Percentiles rank a stretch among this genome's conserved stretches.
These are phyloP conservation scores for Fulica atra DNA, from an alignment of 2,113 vertebrate species.

Conservation along the genomic window DNA sequence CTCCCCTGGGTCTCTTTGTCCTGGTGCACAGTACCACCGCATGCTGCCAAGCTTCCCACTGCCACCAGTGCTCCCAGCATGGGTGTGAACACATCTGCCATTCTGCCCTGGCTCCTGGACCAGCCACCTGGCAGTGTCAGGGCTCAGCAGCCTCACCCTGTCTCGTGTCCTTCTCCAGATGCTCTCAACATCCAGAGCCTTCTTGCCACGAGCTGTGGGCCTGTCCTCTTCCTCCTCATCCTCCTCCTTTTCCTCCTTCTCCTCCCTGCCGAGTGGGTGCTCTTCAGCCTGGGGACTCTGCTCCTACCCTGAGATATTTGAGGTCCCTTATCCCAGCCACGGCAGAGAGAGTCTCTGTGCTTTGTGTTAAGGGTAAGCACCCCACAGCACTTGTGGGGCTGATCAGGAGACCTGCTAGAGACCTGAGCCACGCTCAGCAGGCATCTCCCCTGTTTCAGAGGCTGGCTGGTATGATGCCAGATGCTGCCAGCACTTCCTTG, in stretches of 20 bases:
- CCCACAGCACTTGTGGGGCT: background rate
- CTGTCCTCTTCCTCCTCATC: too few species aligned
- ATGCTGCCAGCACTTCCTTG: background rate
- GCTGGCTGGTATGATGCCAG: background rate
- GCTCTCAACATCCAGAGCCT: background rate
- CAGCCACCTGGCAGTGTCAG: background rate
- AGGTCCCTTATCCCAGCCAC: background rate
- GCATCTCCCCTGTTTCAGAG: background rate
- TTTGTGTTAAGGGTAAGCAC: background rate
- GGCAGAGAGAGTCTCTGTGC: background rate
- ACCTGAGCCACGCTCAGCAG: background rate
- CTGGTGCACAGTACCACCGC: rapidly evolving
- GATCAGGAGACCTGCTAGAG: background rate
- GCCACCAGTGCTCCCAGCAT: background rate
- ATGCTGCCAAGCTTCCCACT: background rate
- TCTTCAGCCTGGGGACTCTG: background rate
- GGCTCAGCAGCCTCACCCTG: background rate
- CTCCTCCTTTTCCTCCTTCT: background rate
- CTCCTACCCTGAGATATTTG: background rate
- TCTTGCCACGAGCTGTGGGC: background rate
- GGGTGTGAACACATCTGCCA: background rate
- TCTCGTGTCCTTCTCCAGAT: background rate
- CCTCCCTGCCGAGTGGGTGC: background rate
- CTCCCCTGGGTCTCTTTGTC: background rate
- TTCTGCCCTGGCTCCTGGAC: background rate